These are phyloP conservation scores for Helicoverpa armigera DNA, from an alignment of 1,140 invertebrate species.

Conservation along the genomic window DNA sequence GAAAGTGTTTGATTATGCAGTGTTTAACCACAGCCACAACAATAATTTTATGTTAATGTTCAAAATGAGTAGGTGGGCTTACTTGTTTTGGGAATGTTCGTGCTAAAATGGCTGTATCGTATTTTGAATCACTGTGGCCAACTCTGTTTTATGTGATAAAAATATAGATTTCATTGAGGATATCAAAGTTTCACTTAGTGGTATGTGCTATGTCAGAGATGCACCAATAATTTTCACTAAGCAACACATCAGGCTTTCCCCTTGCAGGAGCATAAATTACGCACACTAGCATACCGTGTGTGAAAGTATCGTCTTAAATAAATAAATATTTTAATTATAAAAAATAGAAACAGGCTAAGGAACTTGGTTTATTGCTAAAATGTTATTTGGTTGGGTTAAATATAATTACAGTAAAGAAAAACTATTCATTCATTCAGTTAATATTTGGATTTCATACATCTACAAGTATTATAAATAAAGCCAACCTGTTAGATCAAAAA, in stretches of 20 bases:
- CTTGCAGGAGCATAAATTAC: slow-evolving; percentile 65
- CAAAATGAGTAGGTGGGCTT: slow-evolving; percentile 67
- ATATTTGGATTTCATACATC: too few species aligned
- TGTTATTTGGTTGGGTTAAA: too few species aligned
- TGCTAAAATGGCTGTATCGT: slow-evolving; percentile 52
- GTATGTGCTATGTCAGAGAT: slow-evolving; percentile 67
- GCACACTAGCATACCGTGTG: slow-evolving; percentile 60
- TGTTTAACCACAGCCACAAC: slow-evolving; percentile 15
- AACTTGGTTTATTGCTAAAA: not conserved
- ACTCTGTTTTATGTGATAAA: not conserved
- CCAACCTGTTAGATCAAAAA: too few species aligned
- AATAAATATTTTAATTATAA: not conserved
- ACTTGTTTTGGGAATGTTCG: slow-evolving; percentile 52
- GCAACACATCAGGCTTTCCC: slow-evolving; percentile 68
- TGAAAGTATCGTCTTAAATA: slow-evolving; percentile 63
- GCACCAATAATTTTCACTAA: slow-evolving; percentile 71
- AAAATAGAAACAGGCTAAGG: not conserved
- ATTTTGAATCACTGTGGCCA: slow-evolving; percentile 13
- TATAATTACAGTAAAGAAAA: too few species aligned
- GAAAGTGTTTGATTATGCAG: slow-evolving; percentile 39
- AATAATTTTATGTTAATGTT: slow-evolving; percentile 55
- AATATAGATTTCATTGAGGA: slow-evolving; percentile 5
- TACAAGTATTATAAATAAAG: too few species aligned
- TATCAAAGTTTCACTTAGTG: slow-evolving; percentile 53
- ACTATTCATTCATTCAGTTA: too few species aligned